Evolutionary conservation across 2,888 invertebrate species (phyloP).

Genomic region (Caenorhabditis uteleia): DNA sequence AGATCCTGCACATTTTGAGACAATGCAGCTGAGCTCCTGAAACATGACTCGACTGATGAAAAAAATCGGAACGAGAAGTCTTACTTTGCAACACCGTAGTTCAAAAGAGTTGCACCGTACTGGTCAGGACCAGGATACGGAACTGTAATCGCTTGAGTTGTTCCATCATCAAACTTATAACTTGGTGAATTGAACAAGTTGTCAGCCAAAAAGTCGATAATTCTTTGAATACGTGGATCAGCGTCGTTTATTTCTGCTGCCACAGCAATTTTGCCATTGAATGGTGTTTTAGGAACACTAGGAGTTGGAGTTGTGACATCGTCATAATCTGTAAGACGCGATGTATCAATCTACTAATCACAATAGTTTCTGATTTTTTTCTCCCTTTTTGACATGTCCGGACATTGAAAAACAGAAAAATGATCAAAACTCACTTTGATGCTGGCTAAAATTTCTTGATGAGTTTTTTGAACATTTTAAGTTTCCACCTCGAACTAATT

Average conservation of each 20-base stretch:
- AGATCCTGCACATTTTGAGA: conserved; percentile 6
- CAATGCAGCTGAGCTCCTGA: conserved; percentile 7
- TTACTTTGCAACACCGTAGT: conserved; percentile 9
- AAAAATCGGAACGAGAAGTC: background rate
- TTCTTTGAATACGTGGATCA: background rate
- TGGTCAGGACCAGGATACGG: conserved; percentile 9
- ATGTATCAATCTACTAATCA: too few species aligned
- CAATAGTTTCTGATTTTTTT: too few species aligned
- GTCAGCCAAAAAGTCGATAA: conserved; percentile 4
- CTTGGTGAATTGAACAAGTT: conserved; percentile 9
- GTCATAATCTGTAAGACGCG: too few species aligned
- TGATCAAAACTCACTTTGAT: too few species aligned
- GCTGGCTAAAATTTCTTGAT: too few species aligned
- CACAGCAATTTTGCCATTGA: conserved; percentile 12
- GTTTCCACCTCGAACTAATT: too few species aligned
- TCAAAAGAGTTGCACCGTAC: background rate
- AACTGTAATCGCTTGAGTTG: conserved; percentile 14
- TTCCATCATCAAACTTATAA: conserved; percentile 9
- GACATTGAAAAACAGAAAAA: too few species aligned
- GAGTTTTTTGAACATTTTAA: too few species aligned
- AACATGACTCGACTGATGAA: background rate
- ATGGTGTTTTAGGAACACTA: conserved; percentile 8
- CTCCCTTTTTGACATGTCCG: too few species aligned
- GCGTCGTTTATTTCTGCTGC: conserved; percentile 8
- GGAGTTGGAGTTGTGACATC: background rate